Evolutionary conservation across 2,113 vertebrate genomes (phyloP).

Genomic region (Grus americana): DNA sequence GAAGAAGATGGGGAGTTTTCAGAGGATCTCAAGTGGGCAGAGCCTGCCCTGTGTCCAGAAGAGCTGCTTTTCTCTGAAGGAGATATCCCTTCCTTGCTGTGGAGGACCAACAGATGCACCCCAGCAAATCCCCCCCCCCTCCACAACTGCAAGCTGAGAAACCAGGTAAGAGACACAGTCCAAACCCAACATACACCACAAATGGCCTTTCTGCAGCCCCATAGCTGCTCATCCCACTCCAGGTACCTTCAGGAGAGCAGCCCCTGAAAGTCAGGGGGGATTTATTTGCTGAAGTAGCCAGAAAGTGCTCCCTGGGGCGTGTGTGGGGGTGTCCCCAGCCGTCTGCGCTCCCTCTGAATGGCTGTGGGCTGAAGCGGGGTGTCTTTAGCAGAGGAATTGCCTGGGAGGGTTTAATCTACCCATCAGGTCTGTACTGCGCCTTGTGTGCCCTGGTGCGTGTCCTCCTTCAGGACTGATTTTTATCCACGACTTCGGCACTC

Average conservation of each 20-base stretch:
- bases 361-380: neutral
- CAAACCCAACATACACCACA: accelerated
- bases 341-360: neutral
- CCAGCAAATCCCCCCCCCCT: neutral
- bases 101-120: neutral
- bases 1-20: neutral
- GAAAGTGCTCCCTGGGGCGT: accelerated
- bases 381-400: neutral
- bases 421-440: neutral
- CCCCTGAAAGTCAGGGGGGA: neutral
- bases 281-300: neutral
- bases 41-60: neutral
- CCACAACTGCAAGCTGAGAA: neutral
- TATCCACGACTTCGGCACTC: neutral
- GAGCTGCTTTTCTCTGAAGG: neutral
- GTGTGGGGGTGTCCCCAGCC: neutral
- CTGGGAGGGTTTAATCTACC: neutral
- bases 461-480: neutral
- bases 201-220: neutral
- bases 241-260: neutral
- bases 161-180: neutral
- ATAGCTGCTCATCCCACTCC: neutral
- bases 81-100: neutral
- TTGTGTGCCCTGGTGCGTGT: neutral
- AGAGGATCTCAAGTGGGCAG: neutral